phyloP scores from a whole-genome alignment of 2,888 invertebrate genomes.

The Noctua fimbriata region DNA sequence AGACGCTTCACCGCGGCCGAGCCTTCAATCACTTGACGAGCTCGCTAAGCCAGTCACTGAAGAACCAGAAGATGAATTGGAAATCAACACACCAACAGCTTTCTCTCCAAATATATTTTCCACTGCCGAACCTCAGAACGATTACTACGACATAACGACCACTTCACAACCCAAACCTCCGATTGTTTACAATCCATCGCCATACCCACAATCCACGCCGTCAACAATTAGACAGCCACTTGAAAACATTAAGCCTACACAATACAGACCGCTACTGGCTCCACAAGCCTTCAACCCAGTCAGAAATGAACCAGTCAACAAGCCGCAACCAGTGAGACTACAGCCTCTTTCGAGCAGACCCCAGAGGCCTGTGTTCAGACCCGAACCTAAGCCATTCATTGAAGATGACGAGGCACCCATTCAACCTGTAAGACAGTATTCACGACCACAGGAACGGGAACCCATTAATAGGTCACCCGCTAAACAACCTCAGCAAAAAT shows the following conservation, averaged over 20 bases:
- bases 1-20: constrained; percentile 86
- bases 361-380: constrained; percentile 88
- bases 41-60: constrained; percentile 92
- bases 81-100: constrained; percentile 89
- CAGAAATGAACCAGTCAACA: constrained; percentile 81
- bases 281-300: constrained; percentile 84
- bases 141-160: constrained; percentile 85
- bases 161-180: constrained; percentile 87
- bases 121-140: constrained; percentile 86
- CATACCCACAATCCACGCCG: constrained; percentile 85
- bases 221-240: constrained; percentile 74
- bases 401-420: constrained; percentile 86
- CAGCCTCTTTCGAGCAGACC: constrained; percentile 88
- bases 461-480: constrained; percentile 81
- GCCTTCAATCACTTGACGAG: constrained; percentile 87
- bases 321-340: constrained; percentile 85
- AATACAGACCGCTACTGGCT: constrained; percentile 82
- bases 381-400: constrained; percentile 85
- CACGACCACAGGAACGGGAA: constrained; percentile 87
- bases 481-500: constrained; percentile 85
- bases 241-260: constrained; percentile 86
- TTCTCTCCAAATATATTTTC: constrained; percentile 84
- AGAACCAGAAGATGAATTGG: constrained; percentile 91
- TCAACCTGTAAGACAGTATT: constrained; percentile 87
- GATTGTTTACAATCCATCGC: constrained; percentile 83